Evolutionary conservation across 2,888 invertebrate genomes (phyloP), one percentile per base, ranked within the genome.

Genomic region (Falcaria lacertinaria): DNA sequence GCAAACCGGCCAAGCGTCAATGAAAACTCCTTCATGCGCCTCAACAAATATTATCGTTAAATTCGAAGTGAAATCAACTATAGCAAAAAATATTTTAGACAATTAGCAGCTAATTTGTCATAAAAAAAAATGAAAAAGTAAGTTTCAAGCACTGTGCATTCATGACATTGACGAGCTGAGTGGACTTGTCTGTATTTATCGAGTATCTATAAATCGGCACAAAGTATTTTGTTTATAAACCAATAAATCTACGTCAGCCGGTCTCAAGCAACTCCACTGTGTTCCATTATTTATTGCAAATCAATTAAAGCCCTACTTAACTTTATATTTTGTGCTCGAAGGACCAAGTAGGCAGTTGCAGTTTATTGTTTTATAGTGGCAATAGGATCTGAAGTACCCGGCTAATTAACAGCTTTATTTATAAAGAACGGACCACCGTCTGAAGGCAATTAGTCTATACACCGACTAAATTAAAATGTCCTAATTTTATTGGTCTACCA

Each of bases 391-490:
- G 67, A 74, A 79, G 76, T 72, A 70, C 70, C 74, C 73, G 67
- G 65, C 66, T 76, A 79, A 80, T 80, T 80, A 80, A 81, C 84
- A 87, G 81, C 81, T 87, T 87, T 79, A 88, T 87, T 84, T 83
- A 79, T 80, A 79, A 83, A 80, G 69, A 78, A 73, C 65, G 77
- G 85, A 84, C 86, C 84, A 86, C 86, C 83, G 81, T 77, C 79
- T 64, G 55, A 53, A 50, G 52, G 41, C 74, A 74, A 78, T 80
- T 78, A 77, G 66, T 58, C 60, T 65, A 67, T 67, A 68, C 85
- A 80, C 80, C 74, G 70, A 70, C 64, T 67, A 80, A 80, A 85
- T 88, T 83, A 87, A 88, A 88, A 86, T 82, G 88, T 87, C 84
- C 79, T 87, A 85, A 87, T 86, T 87, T 86, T 85, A 88, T 86